These are phyloP conservation scores for Pseudomyrmex concolor DNA, from an alignment of 1,140 invertebrate genomes.

Conservation along the genomic window DNA sequence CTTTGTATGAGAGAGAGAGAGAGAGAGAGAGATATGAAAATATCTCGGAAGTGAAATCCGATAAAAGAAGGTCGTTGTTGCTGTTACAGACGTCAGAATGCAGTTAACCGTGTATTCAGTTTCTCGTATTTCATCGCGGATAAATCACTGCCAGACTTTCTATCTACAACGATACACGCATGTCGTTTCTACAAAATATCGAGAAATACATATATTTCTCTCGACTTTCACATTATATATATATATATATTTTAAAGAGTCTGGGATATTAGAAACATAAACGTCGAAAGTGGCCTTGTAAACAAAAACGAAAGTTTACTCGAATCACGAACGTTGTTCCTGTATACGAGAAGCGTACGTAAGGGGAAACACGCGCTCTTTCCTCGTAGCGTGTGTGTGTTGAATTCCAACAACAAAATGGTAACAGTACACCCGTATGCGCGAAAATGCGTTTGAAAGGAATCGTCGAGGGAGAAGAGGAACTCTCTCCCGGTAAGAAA, in stretches of 20 bases:
- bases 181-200: background rate
- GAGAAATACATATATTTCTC: background rate
- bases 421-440: background rate
- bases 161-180: background rate
- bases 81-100: background rate
- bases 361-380: background rate
- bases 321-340: background rate
- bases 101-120: background rate
- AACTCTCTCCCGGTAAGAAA: background rate
- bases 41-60: no score
- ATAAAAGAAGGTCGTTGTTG: no score
- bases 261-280: background rate
- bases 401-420: conserved; percentile 7
- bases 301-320: no score
- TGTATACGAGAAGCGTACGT: background rate
- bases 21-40: background rate
- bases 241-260: background rate
- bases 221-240: background rate
- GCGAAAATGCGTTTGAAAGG: conserved; percentile 46
- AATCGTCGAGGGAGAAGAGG: conserved; percentile 30
- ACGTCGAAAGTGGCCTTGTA: background rate
- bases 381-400: background rate
- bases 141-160: background rate
- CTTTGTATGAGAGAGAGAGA: background rate
- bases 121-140: background rate